These are phyloP conservation scores for Xylota sylvarum DNA, from an alignment of 2,888 invertebrate species.

Conservation along the genomic window DNA sequence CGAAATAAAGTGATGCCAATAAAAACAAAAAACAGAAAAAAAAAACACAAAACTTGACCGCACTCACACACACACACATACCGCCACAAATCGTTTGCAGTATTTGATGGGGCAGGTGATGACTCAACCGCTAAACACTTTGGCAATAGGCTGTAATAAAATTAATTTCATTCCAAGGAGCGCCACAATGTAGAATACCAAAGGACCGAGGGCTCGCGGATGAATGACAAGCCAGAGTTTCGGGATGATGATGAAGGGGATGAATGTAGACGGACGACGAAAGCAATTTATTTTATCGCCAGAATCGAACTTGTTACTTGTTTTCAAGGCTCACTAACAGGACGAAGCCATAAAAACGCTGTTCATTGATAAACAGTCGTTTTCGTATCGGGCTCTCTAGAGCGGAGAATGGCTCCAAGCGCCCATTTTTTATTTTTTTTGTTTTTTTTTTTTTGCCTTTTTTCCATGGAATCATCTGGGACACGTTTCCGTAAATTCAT, in stretches of 20 bases:
- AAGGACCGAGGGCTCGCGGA: slow-evolving; percentile 26
- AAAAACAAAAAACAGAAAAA: slow-evolving; percentile 40
- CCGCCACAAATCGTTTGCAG: slow-evolving; percentile 27
- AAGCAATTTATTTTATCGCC: slow-evolving; percentile 76
- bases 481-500: slow-evolving; percentile 74
- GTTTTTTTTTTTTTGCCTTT: slow-evolving; percentile 17
- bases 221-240: slow-evolving; percentile 35
- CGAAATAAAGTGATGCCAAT: slow-evolving; percentile 51
- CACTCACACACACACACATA: slow-evolving; percentile 7
- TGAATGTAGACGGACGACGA: slow-evolving; percentile 50
- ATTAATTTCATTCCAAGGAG: slow-evolving; percentile 60
- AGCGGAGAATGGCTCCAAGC: slow-evolving; percentile 13
- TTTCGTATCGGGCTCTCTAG: slow-evolving; percentile 54
- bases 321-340: slow-evolving; percentile 72
- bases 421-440: neutral
- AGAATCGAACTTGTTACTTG: slow-evolving; percentile 76
- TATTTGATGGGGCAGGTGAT: slow-evolving; percentile 70
- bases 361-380: slow-evolving; percentile 76
- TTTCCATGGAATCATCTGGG: slow-evolving; percentile 60
- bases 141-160: slow-evolving; percentile 68
- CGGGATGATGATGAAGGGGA: slow-evolving; percentile 55
- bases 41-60: slow-evolving; percentile 13
- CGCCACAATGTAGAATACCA: slow-evolving; percentile 26
- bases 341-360: slow-evolving; percentile 77
- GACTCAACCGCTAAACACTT: slow-evolving; percentile 69